Evolutionary conservation across 1,140 invertebrate species (phyloP), one percentile per base, ranked within the genome.

Genomic region (Eurosta solidaginis): DNA sequence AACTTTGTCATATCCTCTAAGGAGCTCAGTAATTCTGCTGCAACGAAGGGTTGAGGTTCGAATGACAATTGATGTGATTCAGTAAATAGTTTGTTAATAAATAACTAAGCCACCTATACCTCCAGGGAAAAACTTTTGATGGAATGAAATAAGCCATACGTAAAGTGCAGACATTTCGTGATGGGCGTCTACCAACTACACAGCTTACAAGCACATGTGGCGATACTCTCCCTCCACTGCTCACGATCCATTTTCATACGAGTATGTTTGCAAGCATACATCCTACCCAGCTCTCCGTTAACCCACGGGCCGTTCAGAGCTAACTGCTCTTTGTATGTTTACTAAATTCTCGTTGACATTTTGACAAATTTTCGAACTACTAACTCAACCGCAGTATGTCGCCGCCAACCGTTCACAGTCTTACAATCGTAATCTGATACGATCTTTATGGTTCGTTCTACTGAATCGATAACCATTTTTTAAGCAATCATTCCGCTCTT

Each of bases 321-420:
- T 42, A 33, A 20, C 20, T 40, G 59, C 33, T 17, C 27, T 36
- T 59, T n/a, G 54, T 59, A 40, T 36, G 59, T 68, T 85, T 83
- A 86, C 84, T 79, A 79, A 79, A 79, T 79, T 79, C 78, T 84
- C 83, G 85, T 86, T 86, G 85, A 86, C 84, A 86, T 83, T 85
- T 86, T 86, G 85, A 86, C 84, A 86, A 86, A 86, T 86, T 86
- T 80, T 79, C 84, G 79, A 82, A 83, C 78, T 78, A 83, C 83
- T 81, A 81, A 82, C 78, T 78, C 81, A 79, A 73, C 25, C 77
- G 40, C 78, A 59, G 78, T 54, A 77, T 77, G 74, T 77, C 25
- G 52, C 74, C 78, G 73, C 74, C 50, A 54, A 68, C 17, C 33
- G 36, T 68, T 68, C 59, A 68, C 33, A 68, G 63, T 49, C 63